Conservation (phyloP, 2,113 vertebrate genomes). For the Calidris pugnax region DNA sequence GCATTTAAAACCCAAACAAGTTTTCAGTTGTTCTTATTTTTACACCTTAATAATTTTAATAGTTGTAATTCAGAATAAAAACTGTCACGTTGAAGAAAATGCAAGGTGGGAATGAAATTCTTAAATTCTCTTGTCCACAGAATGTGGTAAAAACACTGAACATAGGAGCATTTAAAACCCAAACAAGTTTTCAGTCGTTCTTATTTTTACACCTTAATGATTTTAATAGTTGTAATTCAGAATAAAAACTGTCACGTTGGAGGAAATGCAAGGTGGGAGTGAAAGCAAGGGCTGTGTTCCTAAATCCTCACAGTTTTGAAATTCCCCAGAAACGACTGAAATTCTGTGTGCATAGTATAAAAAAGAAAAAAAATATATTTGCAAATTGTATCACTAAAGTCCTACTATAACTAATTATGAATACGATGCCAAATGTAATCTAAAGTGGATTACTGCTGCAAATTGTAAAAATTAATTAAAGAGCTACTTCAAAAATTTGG, state of each 20-base stretch:
- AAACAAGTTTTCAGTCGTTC: not conserved
- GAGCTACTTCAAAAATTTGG: constrained; percentile 36
- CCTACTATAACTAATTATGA: not conserved
- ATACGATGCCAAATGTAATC: not conserved
- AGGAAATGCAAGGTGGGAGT: not conserved
- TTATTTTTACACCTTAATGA: not conserved
- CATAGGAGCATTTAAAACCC: not conserved
- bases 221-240: not conserved
- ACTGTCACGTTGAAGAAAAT: not conserved
- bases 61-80: not conserved
- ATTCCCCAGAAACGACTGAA: not conserved
- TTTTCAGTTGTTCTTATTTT: not conserved
- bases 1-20: not conserved
- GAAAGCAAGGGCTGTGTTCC: not conserved
- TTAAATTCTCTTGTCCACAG: not conserved
- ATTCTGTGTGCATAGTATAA: not conserved
- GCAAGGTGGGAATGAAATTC: not conserved
- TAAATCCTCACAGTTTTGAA: not conserved
- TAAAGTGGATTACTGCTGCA: not conserved
- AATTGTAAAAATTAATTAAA: constrained; percentile 40
- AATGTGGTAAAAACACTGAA: not conserved
- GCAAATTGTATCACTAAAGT: not conserved
- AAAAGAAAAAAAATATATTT: not conserved
- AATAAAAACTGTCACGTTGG: not conserved
- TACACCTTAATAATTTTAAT: not conserved